Conservation (phyloP, 1,140 invertebrate species). For the Pogonomyrmex californicus region DNA sequence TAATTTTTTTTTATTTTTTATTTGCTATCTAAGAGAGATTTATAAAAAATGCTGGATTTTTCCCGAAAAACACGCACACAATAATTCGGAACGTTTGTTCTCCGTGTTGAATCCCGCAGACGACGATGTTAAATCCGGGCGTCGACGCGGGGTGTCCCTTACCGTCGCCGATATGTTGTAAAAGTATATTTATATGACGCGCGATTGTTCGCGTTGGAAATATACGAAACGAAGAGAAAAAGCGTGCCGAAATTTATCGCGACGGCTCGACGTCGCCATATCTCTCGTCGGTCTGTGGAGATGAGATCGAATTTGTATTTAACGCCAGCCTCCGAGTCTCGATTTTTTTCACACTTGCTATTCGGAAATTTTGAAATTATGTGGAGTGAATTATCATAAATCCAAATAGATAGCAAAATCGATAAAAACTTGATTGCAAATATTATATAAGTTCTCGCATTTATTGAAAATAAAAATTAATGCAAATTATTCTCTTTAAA, state of each 20-base stretch:
- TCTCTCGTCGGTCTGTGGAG: slow-evolving; percentile 8
- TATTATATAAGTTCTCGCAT: not conserved
- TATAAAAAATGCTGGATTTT: not conserved
- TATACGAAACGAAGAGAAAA: slow-evolving; percentile 34
- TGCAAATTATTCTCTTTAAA: not conserved
- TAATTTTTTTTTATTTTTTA: no score
- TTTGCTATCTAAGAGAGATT: not conserved
- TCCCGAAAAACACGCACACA: not conserved
- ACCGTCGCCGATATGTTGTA: slow-evolving; percentile 2
- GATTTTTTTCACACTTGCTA: slow-evolving; percentile 16
- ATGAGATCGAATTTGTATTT: slow-evolving; percentile 29
- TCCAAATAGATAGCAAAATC: not conserved
- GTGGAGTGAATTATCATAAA: not conserved
- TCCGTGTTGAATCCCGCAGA: not conserved
- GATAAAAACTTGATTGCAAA: not conserved
- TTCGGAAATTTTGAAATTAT: slow-evolving; percentile 26
- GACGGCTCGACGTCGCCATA: slow-evolving; percentile 15
- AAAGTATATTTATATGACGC: slow-evolving; percentile 51
- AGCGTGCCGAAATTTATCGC: slow-evolving; percentile 43
- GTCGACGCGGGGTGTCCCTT: not conserved
- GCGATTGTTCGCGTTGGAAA: not conserved
- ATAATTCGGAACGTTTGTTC: not conserved
- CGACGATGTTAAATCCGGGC: slow-evolving; percentile 14
- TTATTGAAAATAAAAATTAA: not conserved
- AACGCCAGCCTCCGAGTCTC: slow-evolving; percentile 12